Percentiles rank a stretch among this genome's conserved stretches.
Evolutionary conservation across 2,113 vertebrate species (phyloP).

Genomic region (Tetrax tetrax): DNA sequence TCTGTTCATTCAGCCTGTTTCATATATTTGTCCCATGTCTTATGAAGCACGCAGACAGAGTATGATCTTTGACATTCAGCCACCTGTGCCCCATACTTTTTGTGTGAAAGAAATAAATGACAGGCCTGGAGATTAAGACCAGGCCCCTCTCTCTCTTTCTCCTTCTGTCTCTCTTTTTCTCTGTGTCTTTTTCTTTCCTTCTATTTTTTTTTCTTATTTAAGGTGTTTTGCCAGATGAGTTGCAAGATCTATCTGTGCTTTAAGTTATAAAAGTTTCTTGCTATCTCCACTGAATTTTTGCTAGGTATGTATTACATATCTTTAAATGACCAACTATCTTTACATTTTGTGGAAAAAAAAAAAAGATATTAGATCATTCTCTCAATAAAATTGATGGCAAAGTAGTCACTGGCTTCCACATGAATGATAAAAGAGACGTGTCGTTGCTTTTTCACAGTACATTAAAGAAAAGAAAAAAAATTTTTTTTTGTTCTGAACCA

Average conservation of each 20-base stretch:
- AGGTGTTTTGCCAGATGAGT: constrained; percentile 50
- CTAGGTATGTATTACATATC: neutral
- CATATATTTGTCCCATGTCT: constrained; percentile 56
- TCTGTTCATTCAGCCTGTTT: constrained; percentile 36
- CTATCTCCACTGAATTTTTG: neutral
- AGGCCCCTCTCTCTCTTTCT: neutral
- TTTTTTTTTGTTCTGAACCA: neutral
- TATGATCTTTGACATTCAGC: constrained; percentile 78
- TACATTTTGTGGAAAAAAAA: neutral
- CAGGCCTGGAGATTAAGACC: constrained; percentile 69
- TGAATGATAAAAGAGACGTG: neutral
- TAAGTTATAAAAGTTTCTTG: constrained; percentile 21
- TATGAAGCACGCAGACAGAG: constrained; percentile 64
- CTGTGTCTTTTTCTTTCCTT: rapidly evolving
- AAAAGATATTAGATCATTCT: neutral
- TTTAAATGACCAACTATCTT: neutral
- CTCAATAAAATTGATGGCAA: neutral
- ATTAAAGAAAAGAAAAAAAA: neutral
- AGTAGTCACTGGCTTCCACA: neutral
- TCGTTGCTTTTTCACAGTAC: neutral
- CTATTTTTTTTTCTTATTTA: neutral
- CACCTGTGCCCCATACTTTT: constrained; percentile 79
- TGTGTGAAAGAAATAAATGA: constrained; percentile 75
- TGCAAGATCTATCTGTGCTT: neutral
- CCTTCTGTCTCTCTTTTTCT: neutral